Conservation (phyloP, 2,113 vertebrate genomes). For the Cynopterus brachyotis region DNA sequence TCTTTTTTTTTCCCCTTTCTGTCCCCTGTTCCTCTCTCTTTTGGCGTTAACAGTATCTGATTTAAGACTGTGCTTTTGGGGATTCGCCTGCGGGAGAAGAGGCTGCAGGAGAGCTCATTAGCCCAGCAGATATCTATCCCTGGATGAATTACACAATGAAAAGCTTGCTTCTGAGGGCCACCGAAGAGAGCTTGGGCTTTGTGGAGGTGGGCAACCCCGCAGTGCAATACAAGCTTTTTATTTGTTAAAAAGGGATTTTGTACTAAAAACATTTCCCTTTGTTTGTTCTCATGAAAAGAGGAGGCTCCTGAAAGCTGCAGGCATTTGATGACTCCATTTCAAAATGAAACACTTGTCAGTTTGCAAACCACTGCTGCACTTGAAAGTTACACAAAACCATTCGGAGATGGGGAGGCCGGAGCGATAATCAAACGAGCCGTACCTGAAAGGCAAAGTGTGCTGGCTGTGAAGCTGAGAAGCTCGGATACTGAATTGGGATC, state of each 20-base stretch:
- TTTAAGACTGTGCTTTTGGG: conserved; percentile 75
- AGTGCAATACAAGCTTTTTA: conserved; percentile 70
- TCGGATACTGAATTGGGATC: conserved; percentile 61
- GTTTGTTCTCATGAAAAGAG: conserved; percentile 73
- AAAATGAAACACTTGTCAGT: conserved; percentile 71
- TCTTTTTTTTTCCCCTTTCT: background rate
- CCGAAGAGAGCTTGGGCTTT: conserved; percentile 59
- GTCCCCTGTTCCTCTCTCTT: background rate
- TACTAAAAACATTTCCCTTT: conserved; percentile 73
- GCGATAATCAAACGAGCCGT: conserved; percentile 60
- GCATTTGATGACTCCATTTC: conserved; percentile 79
- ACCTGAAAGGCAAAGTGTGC: conserved; percentile 74
- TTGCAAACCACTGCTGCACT: conserved; percentile 72
- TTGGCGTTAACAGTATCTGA: conserved; percentile 62
- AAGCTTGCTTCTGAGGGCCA: conserved; percentile 69
- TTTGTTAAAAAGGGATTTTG: conserved; percentile 75
- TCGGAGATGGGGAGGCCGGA: conserved; percentile 59
- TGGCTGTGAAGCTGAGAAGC: conserved; percentile 75
- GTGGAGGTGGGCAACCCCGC: conserved; percentile 73
- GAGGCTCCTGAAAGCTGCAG: conserved; percentile 54
- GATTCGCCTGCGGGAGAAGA: conserved; percentile 75
- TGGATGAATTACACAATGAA: conserved; percentile 72
- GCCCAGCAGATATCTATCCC: conserved; percentile 68
- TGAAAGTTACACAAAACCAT: conserved; percentile 74
- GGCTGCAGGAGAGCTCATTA: conserved; percentile 84